A percentile compares a stretch with the other conserved stretches of the same genome.
Evolutionary conservation across 1,140 invertebrate genomes (phyloP).

Genomic region (Gonioctena quinquepunctata): DNA sequence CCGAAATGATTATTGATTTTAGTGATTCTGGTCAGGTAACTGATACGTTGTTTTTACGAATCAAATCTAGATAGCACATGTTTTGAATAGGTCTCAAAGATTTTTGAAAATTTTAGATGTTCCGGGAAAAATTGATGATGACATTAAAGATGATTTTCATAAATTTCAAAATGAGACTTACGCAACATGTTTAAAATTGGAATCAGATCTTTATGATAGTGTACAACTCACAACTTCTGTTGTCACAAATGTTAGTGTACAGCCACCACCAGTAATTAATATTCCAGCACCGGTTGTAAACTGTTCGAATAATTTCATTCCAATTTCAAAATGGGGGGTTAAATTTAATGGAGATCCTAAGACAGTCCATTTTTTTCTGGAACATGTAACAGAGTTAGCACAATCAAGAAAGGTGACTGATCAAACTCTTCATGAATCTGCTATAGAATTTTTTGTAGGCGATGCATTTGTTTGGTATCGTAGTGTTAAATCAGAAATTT

Average conservation of each 20-base stretch:
- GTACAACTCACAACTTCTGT: neutral
- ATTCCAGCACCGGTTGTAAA: neutral
- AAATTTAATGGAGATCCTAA: conserved; percentile 35
- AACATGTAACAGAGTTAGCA: conserved; percentile 38
- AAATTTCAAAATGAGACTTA: conserved; percentile 14
- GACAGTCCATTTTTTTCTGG: conserved; percentile 35
- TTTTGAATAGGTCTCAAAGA: neutral
- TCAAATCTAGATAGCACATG: neutral
- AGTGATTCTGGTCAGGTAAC: too few species aligned
- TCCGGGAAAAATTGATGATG: neutral
- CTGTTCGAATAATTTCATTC: neutral
- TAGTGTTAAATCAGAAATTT: conserved; percentile 26
- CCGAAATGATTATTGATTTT: too few species aligned
- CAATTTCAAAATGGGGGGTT: conserved; percentile 20
- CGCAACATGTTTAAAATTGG: conserved; percentile 6
- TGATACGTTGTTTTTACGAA: too few species aligned
- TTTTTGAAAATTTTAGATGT: neutral
- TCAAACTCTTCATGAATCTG: conserved; percentile 29
- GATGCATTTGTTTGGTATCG: conserved; percentile 45
- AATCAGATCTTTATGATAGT: neutral
- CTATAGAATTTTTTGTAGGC: conserved; percentile 42
- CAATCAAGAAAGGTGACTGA: conserved; percentile 35
- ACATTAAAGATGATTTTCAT: neutral
- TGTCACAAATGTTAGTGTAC: neutral
- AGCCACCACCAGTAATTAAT: neutral